A percentile compares a stretch with the other conserved stretches of the same genome.
Conservation (phyloP, 2,888 invertebrate genomes). For the Corbicula japonica region DNA sequence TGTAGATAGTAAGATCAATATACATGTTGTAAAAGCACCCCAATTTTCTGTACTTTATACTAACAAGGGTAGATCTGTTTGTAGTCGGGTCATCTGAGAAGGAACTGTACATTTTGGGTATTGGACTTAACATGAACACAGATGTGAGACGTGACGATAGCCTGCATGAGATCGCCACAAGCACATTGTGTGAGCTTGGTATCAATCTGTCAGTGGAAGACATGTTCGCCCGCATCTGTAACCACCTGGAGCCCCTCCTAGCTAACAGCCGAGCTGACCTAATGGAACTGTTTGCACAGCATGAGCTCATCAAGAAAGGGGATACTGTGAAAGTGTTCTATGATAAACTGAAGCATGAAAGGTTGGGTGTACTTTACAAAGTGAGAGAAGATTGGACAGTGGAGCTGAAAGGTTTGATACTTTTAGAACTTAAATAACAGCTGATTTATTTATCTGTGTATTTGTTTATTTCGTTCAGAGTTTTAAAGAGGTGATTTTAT, state of each 20-base stretch:
- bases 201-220: constrained; percentile 57
- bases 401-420: constrained; percentile 20
- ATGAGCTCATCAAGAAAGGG: constrained; percentile 10
- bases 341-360: neutral
- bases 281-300: constrained; percentile 13
- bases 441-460: neutral
- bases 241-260: constrained; percentile 61
- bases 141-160: constrained; percentile 63
- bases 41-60: no score
- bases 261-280: constrained; percentile 25
- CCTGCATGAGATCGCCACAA: constrained; percentile 68
- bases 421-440: neutral
- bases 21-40: no score
- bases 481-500: no score
- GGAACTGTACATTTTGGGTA: constrained; percentile 65
- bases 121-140: constrained; percentile 75
- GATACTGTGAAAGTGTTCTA: constrained; percentile 18
- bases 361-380: constrained; percentile 1
- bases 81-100: constrained; percentile 17
- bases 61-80: neutral
- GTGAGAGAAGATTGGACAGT: constrained; percentile 39
- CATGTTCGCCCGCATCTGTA: constrained; percentile 68
- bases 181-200: constrained; percentile 68
- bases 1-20: no score
- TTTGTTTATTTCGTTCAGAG: neutral